These are phyloP conservation scores for Euspilapteryx auroguttella DNA, from an alignment of 2,888 invertebrate genomes.

Conservation along the genomic window DNA sequence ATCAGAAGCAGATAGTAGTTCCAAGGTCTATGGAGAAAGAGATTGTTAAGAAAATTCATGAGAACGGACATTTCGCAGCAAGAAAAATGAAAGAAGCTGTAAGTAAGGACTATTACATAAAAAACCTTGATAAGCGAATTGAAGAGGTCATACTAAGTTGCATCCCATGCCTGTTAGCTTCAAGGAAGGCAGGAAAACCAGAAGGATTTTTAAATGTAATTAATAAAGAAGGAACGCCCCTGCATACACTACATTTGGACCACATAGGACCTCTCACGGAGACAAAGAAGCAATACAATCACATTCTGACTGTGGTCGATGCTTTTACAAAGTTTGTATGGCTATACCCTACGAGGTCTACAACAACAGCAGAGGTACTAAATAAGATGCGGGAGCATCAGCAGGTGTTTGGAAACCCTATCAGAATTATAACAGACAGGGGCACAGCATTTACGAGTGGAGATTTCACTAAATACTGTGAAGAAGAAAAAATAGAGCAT, in stretches of 20 bases:
- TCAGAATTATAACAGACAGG: constrained; percentile 17
- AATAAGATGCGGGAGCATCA: constrained; percentile 13
- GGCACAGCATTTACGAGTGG: constrained; percentile 21
- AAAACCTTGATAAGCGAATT: neutral
- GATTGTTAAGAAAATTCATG: constrained; percentile 15
- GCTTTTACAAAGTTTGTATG: constrained; percentile 22
- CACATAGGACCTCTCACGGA: constrained; percentile 19
- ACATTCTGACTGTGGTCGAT: constrained; percentile 21
- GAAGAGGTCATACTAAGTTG: too few species aligned
- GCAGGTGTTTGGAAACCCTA: constrained; percentile 20
- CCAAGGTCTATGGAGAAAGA: constrained; percentile 16
- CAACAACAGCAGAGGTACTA: constrained; percentile 15
- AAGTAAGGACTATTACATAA: constrained; percentile 13
- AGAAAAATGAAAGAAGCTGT: too few species aligned
- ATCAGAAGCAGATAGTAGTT: neutral
- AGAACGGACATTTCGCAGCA: constrained; percentile 15
- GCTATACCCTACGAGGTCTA: constrained; percentile 18
- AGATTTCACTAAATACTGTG: constrained; percentile 18
- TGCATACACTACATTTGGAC: constrained; percentile 18
- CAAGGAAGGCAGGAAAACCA: constrained; percentile 13
- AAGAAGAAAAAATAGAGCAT: constrained; percentile 17
- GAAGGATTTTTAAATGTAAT: constrained; percentile 16
- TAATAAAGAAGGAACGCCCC: constrained; percentile 15
- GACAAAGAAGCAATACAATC: constrained; percentile 18
- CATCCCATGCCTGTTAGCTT: constrained; percentile 11